Conservation (phyloP, 2,888 invertebrate species). For the Pheosia gnoma region DNA sequence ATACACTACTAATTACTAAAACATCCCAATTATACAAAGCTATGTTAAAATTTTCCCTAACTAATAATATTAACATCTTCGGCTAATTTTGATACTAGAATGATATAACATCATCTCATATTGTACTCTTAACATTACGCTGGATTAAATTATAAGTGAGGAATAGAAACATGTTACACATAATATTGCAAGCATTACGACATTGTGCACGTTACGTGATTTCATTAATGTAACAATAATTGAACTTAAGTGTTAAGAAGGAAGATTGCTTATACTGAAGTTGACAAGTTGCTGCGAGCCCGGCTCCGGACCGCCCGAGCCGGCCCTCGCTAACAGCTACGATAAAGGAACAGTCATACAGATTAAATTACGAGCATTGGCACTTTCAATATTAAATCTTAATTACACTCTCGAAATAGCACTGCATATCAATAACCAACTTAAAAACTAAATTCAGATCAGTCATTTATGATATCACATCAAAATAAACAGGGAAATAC, state of each 20-base stretch:
- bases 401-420: constrained; percentile 83
- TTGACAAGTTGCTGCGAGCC: constrained; percentile 45
- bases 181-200: constrained; percentile 84
- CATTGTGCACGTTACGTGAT: constrained; percentile 82
- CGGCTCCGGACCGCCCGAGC: constrained; percentile 20
- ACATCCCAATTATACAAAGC: constrained; percentile 84
- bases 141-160: constrained; percentile 79
- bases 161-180: constrained; percentile 74
- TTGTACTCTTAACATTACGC: constrained; percentile 85
- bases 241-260: constrained; percentile 62
- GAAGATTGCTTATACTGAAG: constrained; percentile 73
- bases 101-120: constrained; percentile 84
- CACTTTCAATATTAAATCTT: constrained; percentile 84
- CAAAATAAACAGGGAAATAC: constrained; percentile 85
- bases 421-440: constrained; percentile 84
- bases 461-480: constrained; percentile 86
- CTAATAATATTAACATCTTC: constrained; percentile 84
- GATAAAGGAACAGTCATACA: constrained; percentile 80
- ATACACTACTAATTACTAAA: constrained; percentile 82
- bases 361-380: constrained; percentile 85
- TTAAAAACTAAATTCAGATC: constrained; percentile 86
- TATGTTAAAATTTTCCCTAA: constrained; percentile 83
- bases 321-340: constrained; percentile 59
- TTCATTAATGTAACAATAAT: constrained; percentile 61
- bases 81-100: constrained; percentile 85